Base-by-base conservation (phyloP, 2,888 invertebrate genomes). In the Aphidius colemani region DNA sequence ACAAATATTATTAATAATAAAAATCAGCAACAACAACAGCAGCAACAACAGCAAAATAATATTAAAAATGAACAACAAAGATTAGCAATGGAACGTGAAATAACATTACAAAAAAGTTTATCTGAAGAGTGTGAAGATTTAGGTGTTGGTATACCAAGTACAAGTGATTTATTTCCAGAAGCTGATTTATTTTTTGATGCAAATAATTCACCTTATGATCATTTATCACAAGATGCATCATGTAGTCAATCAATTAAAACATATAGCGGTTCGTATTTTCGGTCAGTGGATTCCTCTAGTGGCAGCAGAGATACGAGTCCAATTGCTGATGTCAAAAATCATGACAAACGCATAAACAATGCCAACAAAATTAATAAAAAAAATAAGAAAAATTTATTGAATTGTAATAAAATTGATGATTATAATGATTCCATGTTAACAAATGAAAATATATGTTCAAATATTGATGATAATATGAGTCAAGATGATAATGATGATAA, bases 61-160 rank as follows among this genome's bases (percentile, higher is more conserved):
- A 73, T 74, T 0, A 70, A 77, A 9, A 55, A 75, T n/a, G 80
- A 80, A 49, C 55, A 80, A 11, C 80, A 80, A 40, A 74, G 76
- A 55, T 67, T 78, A 49, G 85, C 86, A 0, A 75, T 87, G 13
- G 87, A 87, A 69, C 81, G 86, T 51, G 87, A 87, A 69, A 72
- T 87, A 49, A 82, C 84, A 59, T 80, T 87, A 7, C 88, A 91
- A 83, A 91, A 91, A 78, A 90, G 90, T 9, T 80, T 92, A 10
- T 90, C 91, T 0, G 91, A 92, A 76, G 92, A 92, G 79, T 91
- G 91, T 78, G 91, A 91, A 74, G 91, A 92, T 76, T 83, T 91
- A 9, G 91, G 92, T 6, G 91, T 92, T 58, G 92, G 91, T 72
- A 91, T 91, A 53, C 91, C 91, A 0, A 90, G 90, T n/a, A 90